Evolutionary conservation across 1,140 invertebrate genomes (phyloP).

Genomic region (Andrena cerasifolii): DNA sequence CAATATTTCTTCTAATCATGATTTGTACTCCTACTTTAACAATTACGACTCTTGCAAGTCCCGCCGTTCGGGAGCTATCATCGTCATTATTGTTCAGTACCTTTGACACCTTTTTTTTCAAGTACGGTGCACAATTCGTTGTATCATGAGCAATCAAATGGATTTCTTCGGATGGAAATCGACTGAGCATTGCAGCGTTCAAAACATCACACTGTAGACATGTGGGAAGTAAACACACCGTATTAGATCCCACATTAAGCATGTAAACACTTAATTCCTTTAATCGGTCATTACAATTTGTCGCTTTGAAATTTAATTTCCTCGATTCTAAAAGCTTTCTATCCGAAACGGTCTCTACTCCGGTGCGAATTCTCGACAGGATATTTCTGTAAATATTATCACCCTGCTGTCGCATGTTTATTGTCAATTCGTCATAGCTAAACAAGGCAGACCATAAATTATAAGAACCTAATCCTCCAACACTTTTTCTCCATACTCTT

Average conservation of each 20-base stretch:
- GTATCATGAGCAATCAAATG: constrained; percentile 60
- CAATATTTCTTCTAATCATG: constrained; percentile 73
- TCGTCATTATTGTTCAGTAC: constrained; percentile 38
- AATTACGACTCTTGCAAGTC: constrained; percentile 38
- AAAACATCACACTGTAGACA: constrained; percentile 57
- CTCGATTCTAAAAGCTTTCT: constrained; percentile 38
- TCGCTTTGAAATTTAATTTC: constrained; percentile 47
- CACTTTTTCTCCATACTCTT: constrained; percentile 49
- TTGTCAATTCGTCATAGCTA: constrained; percentile 63
- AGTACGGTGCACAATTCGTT: constrained; percentile 41
- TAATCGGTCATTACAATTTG: constrained; percentile 35
- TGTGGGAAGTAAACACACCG: constrained; percentile 60
- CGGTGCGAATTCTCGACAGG: constrained; percentile 61
- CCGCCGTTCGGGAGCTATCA: constrained; percentile 26
- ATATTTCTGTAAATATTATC: constrained; percentile 53
- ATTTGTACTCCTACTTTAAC: constrained; percentile 69
- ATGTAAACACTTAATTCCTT: constrained; percentile 63
- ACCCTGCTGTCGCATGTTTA: constrained; percentile 65
- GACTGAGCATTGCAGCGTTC: constrained; percentile 59
- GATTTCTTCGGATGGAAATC: constrained; percentile 58
- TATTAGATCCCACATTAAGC: constrained; percentile 43
- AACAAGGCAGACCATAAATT: constrained; percentile 63
- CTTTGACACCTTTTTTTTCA: constrained; percentile 52
- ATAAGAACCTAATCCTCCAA: constrained; percentile 45
- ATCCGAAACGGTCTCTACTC: constrained; percentile 62